Base-by-base conservation (phyloP, 2,797 vertebrate genomes). In the Thunnus albacares region DNA sequence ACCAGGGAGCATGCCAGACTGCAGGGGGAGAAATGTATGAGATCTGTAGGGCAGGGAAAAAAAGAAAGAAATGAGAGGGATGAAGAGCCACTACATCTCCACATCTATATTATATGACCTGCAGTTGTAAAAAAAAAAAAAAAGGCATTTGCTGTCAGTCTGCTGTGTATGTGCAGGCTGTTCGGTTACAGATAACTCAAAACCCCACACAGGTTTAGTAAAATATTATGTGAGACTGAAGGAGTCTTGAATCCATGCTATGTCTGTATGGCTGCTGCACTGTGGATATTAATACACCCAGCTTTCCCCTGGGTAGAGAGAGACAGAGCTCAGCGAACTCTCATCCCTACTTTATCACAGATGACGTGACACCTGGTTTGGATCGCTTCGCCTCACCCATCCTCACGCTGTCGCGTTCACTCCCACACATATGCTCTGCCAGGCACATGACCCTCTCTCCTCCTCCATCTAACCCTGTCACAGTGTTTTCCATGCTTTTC, bases 401-500 rank as follows among this genome's bases (percentile, higher is more conserved):
- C 64, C 69, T 61, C 10, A 59, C 30, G 52, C 53, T 53, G 59
- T 61, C 22, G 24, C 70, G 68, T 52, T 81, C 77, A 51, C 51
- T 35, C 71, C n/a, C 62, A n/a, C 76, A 71, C 49, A n/a, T 49
- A 57, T 71, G 79, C 60, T 70, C 79, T 28, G 64, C 49, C 65
- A 71, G 70, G 77, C 68, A 66, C 75, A 59, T 79, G 76, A 85
- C 86, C 84, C 68, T 47, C 56, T 71, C 49, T 74, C 63, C 14
- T 64, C 41, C 59, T 70, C 70, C 55, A 49, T 78, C 64, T 87
- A 72, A 84, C 84, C 88, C 86, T 71, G 85, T 89, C 90, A 89
- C 69, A 71, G 60, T 79, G 43, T 70, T 89, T 72, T 74, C 73
- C 83, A 82, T 86, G 82, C 83, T 80, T 81, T 79, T 89, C 90